A percentile compares a stretch with the other conserved stretches of the same genome.
phyloP scores from a whole-genome alignment of 2,113 vertebrate species.

The Larimichthys polyactis region DNA sequence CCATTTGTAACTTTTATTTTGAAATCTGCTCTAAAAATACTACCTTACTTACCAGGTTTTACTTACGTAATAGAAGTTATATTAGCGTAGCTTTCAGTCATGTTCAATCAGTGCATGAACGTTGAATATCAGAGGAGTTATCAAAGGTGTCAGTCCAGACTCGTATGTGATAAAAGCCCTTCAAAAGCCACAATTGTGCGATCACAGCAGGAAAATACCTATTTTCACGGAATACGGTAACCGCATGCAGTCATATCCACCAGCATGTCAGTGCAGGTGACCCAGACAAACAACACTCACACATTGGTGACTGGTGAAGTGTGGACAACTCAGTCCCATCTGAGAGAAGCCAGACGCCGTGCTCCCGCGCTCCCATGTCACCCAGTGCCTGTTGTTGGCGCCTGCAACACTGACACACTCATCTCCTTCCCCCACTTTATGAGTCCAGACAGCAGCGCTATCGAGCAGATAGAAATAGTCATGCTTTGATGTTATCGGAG shows the following conservation, averaged over 20 bases:
- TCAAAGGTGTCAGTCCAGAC: not conserved
- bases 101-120: not conserved
- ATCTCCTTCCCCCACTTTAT: slow-evolving; percentile 36
- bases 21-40: not conserved
- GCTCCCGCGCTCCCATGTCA: slow-evolving; percentile 61
- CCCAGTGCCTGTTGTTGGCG: slow-evolving; percentile 63
- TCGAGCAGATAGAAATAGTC: slow-evolving; percentile 76
- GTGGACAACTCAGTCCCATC: slow-evolving; percentile 66
- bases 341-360: slow-evolving; percentile 73
- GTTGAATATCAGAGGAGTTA: not conserved
- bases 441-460: slow-evolving; percentile 55
- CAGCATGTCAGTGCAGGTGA: slow-evolving; percentile 53
- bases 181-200: not conserved
- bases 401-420: slow-evolving; percentile 69
- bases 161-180: not conserved
- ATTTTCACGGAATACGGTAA: slow-evolving; percentile 4
- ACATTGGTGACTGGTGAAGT: slow-evolving; percentile 64
- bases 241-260: slow-evolving; percentile 25
- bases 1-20: not conserved
- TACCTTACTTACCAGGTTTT: not conserved
- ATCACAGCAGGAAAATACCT: not conserved
- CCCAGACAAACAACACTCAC: slow-evolving; percentile 52
- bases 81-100: not conserved
- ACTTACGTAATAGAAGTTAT: not conserved
- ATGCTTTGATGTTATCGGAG: slow-evolving; percentile 76